These are phyloP conservation scores for Mactromeris polynyma DNA, from an alignment of 2,888 invertebrate species.

Conservation along the genomic window DNA sequence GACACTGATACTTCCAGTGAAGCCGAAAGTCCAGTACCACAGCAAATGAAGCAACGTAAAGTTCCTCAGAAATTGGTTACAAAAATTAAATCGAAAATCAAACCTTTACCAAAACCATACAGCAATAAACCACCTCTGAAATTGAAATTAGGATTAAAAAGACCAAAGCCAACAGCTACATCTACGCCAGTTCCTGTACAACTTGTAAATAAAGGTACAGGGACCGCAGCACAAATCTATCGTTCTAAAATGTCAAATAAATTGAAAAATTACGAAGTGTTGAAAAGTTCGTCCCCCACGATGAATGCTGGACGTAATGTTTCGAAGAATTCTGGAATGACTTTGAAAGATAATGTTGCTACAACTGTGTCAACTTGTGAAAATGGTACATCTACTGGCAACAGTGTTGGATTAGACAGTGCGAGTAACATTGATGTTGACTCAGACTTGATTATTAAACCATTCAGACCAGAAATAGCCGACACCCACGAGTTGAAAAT, in stretches of 20 bases:
- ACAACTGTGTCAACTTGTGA: not conserved
- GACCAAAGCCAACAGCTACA: constrained; percentile 24
- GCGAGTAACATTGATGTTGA: not conserved
- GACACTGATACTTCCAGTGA: constrained; percentile 47
- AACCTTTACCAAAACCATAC: constrained; percentile 27
- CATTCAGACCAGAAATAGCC: not conserved
- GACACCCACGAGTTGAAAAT: constrained; percentile 39
- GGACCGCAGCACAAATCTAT: constrained; percentile 23
- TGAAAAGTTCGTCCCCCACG: not conserved
- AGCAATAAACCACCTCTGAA: constrained; percentile 40
- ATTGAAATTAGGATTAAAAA: constrained; percentile 57
- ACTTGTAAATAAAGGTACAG: constrained; percentile 36
- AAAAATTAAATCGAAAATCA: constrained; percentile 42
- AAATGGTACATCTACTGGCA: not conserved
- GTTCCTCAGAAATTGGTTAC: constrained; percentile 31
- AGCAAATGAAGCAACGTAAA: constrained; percentile 36
- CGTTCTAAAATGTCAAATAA: constrained; percentile 21
- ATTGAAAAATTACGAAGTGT: constrained; percentile 8
- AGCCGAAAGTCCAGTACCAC: constrained; percentile 37
- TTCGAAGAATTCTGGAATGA: not conserved
- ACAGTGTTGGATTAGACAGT: not conserved
- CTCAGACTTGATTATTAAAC: not conserved
- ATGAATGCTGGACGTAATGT: constrained; percentile 10
- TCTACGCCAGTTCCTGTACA: constrained; percentile 40
- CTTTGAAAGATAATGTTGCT: not conserved